A percentile compares a stretch with the other conserved stretches of the same genome.
phyloP scores from a whole-genome alignment of 1,140 invertebrate genomes.

The Drosophila truncata region DNA sequence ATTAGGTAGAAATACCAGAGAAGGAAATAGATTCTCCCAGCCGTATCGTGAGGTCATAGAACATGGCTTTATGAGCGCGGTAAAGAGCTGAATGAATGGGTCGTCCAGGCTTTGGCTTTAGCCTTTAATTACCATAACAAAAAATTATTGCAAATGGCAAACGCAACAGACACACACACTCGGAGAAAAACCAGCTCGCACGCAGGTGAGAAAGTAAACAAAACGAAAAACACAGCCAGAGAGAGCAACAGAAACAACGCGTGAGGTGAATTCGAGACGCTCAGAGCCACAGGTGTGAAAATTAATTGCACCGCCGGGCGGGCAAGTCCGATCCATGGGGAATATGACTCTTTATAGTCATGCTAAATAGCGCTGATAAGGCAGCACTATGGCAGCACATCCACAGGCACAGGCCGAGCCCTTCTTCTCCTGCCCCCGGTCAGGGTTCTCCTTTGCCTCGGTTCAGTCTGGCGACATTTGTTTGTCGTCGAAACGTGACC shows the following conservation, averaged over 20 bases:
- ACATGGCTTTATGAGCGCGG: slow-evolving; percentile 5
- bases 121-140: slow-evolving; percentile 65
- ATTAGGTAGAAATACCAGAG: background rate
- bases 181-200: slow-evolving; percentile 51
- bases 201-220: slow-evolving; percentile 74
- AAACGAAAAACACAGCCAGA: slow-evolving; percentile 12
- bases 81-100: slow-evolving; percentile 26
- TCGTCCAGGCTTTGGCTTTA: slow-evolving; percentile 11
- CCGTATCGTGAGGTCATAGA: slow-evolving; percentile 21
- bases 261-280: slow-evolving; percentile 48
- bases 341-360: slow-evolving; percentile 51
- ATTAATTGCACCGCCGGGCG: slow-evolving; percentile 51
- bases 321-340: slow-evolving; percentile 41
- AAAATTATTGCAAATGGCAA: slow-evolving; percentile 63
- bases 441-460: background rate
- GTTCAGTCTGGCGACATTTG: slow-evolving; percentile 10
- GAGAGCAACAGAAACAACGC: slow-evolving; percentile 21
- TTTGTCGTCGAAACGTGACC: slow-evolving; percentile 65
- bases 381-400: slow-evolving; percentile 1
- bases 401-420: slow-evolving; percentile 8
- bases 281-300: slow-evolving; percentile 66
- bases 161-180: slow-evolving; percentile 15
- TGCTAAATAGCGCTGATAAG: slow-evolving; percentile 53
- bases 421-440: slow-evolving; percentile 2
- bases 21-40: slow-evolving; percentile 11